Base-by-base conservation (phyloP, 2,797 vertebrate species). In the Lagodon rhomboides region DNA sequence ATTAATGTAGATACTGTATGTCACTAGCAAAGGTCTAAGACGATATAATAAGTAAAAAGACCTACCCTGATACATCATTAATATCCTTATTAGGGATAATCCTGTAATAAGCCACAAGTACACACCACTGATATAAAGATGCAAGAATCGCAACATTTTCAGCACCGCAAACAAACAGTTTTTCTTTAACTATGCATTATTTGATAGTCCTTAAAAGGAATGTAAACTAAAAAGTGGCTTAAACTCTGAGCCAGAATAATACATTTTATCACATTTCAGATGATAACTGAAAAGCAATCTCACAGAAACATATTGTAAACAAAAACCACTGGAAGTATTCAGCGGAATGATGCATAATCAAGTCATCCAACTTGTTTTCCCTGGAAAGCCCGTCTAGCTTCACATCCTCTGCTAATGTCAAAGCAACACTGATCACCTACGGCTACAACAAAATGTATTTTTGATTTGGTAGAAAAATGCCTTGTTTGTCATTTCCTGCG, bases 391-490 rank as follows among this genome's bases (percentile, higher is more conserved):
- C 22, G 10, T 43, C 55, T 27, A 60, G 22, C 73, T 65, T 10
- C 30, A 54, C 47, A 38, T 58, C 27, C 60, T 62, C 12, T 34
- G 27, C 11, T 55, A 63, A 65, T 71, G 30, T 63, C 61, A 67
- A 23, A 25, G 54, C 12, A 65, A 13, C 22, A 22, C 15, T 66
- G 9, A 60, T 56, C 50, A 53, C 30, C 55, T 56, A 18, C 4
- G 55, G 50, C 54, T 27, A 30, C 34, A 46, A 20, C 17, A 44
- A 59, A 54, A 61, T 51, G 10, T 38, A 63, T 72, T 64, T 64
- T 73, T 34, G 47, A 69, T 44, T 63, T 16, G 7, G 51, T 49
- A 27, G 63, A n/a, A 79, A 53, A 58, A 68, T 61, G 46, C 54
- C 58, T 41, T 41, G 25, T 55, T 60, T 62, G n/a, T 75, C 43